A percentile compares a stretch with the other conserved stretches of the same genome.
Evolutionary conservation across 2,888 invertebrate genomes (phyloP).

Genomic region (Trachelus iudaicus): DNA sequence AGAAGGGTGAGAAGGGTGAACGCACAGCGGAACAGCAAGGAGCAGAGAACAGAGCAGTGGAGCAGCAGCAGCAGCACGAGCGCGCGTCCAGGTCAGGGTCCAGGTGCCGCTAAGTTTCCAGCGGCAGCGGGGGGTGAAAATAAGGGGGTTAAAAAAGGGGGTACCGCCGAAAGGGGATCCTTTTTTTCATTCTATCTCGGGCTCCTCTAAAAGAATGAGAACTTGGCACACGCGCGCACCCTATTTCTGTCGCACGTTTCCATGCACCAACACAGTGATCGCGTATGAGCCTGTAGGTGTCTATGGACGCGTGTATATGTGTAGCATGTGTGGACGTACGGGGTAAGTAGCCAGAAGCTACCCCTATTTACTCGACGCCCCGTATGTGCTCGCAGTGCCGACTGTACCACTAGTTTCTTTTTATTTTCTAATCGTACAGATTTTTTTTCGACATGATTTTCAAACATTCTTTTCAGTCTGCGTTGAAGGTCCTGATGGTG

Average conservation of each 20-base stretch:
- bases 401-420: too few relatives aligned
- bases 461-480: too few relatives aligned
- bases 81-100: slow-evolving; percentile 30
- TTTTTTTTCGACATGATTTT: too few relatives aligned
- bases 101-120: slow-evolving; percentile 51
- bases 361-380: too few relatives aligned
- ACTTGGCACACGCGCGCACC: slow-evolving; percentile 11
- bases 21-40: slow-evolving; percentile 21
- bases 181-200: slow-evolving; percentile 19
- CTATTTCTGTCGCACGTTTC: background rate
- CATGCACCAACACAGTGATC: background rate
- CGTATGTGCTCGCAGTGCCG: too few relatives aligned
- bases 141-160: slow-evolving; percentile 31
- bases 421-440: too few relatives aligned
- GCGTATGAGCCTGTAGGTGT: too few relatives aligned
- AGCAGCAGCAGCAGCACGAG: too few relatives aligned
- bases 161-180: slow-evolving; percentile 17
- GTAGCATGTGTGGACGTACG: background rate
- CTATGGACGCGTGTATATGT: too few relatives aligned
- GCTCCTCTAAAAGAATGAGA: slow-evolving; percentile 9
- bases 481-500: too few relatives aligned
- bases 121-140: slow-evolving; percentile 25
- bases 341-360: background rate
- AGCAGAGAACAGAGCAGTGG: too few relatives aligned
- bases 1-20: slow-evolving; percentile 52